Percentiles rank a stretch among this genome's conserved stretches.
phyloP scores from a whole-genome alignment of 2,888 invertebrate genomes.

The Notodonta dromedarius region DNA sequence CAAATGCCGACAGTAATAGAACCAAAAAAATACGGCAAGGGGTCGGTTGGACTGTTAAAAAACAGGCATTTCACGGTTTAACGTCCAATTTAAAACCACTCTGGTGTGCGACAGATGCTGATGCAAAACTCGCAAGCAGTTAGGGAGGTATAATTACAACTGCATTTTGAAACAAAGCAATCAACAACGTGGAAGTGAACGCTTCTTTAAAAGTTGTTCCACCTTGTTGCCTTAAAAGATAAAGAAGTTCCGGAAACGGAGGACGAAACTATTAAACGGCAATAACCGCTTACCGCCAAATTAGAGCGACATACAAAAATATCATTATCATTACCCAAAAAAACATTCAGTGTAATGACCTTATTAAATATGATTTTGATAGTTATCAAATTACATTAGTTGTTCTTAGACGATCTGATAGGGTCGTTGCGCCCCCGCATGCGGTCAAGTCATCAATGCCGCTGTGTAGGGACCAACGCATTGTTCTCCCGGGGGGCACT shows the following conservation, averaged over 20 bases:
- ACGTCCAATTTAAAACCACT: background rate
- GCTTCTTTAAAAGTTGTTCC: slow-evolving; percentile 6
- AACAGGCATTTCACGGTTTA: background rate
- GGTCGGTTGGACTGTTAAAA: background rate
- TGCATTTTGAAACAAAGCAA: slow-evolving; percentile 2
- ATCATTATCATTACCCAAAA: slow-evolving; percentile 1
- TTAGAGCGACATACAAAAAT: background rate
- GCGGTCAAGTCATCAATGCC: slow-evolving; percentile 30
- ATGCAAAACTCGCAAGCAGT: background rate
- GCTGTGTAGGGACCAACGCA: slow-evolving; percentile 75
- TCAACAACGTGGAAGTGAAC: slow-evolving; percentile 8
- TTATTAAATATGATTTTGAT: slow-evolving; percentile 15
- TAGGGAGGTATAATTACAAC: slow-evolving; percentile 1
- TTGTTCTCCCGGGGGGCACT: slow-evolving; percentile 82
- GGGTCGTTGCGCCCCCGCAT: slow-evolving; percentile 25
- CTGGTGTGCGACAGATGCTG: background rate
- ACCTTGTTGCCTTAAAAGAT: slow-evolving; percentile 13
- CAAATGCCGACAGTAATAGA: background rate
- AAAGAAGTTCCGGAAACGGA: slow-evolving; percentile 25
- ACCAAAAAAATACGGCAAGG: background rate
- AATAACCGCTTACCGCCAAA: slow-evolving; percentile 1
- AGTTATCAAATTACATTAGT: slow-evolving; percentile 21
- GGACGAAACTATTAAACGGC: slow-evolving; percentile 14
- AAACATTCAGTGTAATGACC: slow-evolving; percentile 14
- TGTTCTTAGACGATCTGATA: slow-evolving; percentile 29